These are phyloP conservation scores for Lethenteron reissneri DNA, from an alignment of 2,113 vertebrate genomes.

Conservation along the genomic window DNA sequence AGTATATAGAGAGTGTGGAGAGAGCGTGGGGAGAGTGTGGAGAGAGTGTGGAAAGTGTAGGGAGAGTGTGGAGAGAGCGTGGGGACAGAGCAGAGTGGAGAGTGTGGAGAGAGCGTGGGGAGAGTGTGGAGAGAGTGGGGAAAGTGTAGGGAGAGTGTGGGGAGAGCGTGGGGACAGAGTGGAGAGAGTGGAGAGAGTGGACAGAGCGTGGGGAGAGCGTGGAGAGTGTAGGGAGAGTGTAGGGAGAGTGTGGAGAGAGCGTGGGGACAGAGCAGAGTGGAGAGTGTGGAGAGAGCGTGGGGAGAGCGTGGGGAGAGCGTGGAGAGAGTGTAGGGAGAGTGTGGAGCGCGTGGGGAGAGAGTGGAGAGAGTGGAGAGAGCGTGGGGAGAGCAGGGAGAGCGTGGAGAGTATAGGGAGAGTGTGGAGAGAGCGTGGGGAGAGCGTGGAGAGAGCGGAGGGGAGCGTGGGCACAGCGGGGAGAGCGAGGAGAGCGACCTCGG, in stretches of 20 bases:
- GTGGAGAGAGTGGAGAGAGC: neutral
- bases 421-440: neutral
- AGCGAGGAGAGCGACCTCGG: neutral
- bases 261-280: no score
- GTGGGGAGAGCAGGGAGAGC: neutral
- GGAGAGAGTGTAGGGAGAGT: neutral
- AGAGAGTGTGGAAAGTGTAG: no score
- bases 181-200: no score
- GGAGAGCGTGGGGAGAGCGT: neutral
- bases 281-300: no score
- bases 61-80: neutral
- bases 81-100: neutral
- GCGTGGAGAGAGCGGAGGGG: neutral
- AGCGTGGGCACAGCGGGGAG: neutral
- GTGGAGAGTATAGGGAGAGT: neutral
- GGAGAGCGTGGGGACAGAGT: neutral
- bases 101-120: neutral
- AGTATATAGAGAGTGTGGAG: rapidly evolving
- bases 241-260: no score
- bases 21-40: no score
- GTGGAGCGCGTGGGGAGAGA: neutral
- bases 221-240: no score
- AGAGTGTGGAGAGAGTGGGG: neutral
- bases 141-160: neutral
- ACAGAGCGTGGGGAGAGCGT: no score